Evolutionary conservation across 1,140 invertebrate species (phyloP).

Genomic region (Drosophila gunungcola): DNA sequence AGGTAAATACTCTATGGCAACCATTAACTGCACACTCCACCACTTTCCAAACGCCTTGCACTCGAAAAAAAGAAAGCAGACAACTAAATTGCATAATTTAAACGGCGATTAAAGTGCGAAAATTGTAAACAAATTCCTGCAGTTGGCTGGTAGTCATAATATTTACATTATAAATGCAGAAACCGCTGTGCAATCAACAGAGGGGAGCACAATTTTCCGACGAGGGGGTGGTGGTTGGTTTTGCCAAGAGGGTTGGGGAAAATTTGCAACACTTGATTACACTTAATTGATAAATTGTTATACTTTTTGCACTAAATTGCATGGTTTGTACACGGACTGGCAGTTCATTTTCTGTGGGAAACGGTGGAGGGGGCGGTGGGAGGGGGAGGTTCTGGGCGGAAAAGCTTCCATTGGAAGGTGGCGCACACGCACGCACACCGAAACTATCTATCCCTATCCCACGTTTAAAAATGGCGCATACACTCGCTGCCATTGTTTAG

Average conservation of each 20-base stretch:
- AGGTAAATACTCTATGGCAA: slow-evolving; percentile 51
- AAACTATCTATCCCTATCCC: slow-evolving; percentile 83
- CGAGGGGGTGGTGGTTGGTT: not conserved
- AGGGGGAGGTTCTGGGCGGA: slow-evolving; percentile 5
- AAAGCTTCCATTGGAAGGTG: slow-evolving; percentile 76
- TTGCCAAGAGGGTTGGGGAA: not conserved
- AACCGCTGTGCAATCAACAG: slow-evolving; percentile 43
- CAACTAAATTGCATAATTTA: slow-evolving; percentile 72
- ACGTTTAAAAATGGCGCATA: slow-evolving; percentile 82
- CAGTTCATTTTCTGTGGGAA: slow-evolving; percentile 58
- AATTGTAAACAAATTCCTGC: slow-evolving; percentile 77
- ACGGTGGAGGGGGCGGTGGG: not conserved
- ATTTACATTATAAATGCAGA: slow-evolving; percentile 63
- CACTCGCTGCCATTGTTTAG: slow-evolving; percentile 79
- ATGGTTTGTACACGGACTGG: slow-evolving; percentile 48
- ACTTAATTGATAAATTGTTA: slow-evolving; percentile 66
- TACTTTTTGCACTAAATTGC: slow-evolving; percentile 62
- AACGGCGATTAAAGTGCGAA: slow-evolving; percentile 39
- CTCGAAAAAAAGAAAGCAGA: not conserved
- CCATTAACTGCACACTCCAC: slow-evolving; percentile 30
- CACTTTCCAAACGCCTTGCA: slow-evolving; percentile 7
- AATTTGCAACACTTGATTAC: slow-evolving; percentile 61
- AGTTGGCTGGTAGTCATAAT: slow-evolving; percentile 57
- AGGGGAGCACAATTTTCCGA: slow-evolving; percentile 4
- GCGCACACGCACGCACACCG: slow-evolving; percentile 74